Percentiles rank a stretch among this genome's conserved stretches.
Evolutionary conservation across 2,888 invertebrate genomes (phyloP).

Genomic region (Cyaniris semiargus): DNA sequence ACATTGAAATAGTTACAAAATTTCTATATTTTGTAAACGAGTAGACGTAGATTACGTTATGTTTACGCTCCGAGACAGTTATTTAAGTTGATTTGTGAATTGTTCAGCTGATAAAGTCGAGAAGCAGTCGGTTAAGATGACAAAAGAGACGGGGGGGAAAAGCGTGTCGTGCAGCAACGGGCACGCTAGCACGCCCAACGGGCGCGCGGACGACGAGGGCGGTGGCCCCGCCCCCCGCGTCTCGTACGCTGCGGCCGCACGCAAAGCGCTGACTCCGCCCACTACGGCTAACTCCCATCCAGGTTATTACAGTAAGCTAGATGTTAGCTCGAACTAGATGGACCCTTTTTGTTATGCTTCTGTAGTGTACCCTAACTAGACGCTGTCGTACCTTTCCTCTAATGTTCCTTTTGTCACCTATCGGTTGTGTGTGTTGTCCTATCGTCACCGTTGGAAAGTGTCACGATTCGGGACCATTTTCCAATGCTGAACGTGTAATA

Average conservation of each 20-base stretch:
- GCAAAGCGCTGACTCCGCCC: constrained; percentile 67
- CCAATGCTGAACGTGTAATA: neutral
- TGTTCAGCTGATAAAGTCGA: constrained; percentile 68
- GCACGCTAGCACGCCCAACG: constrained; percentile 68
- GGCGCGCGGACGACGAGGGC: constrained; percentile 71
- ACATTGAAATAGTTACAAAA: neutral
- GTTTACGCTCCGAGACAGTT: neutral
- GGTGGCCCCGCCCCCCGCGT: constrained; percentile 63
- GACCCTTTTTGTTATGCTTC: constrained; percentile 19
- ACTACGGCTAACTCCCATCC: constrained; percentile 48
- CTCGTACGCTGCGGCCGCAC: constrained; percentile 72
- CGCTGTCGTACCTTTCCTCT: constrained; percentile 11
- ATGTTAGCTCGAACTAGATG: constrained; percentile 25
- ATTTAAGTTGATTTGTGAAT: constrained; percentile 41
- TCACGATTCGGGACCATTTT: neutral
- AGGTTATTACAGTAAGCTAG: constrained; percentile 50
- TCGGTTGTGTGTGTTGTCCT: constrained; percentile 14
- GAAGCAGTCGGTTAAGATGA: constrained; percentile 66
- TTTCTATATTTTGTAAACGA: neutral
- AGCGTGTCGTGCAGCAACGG: constrained; percentile 66
- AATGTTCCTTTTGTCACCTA: constrained; percentile 13
- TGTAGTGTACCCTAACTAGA: constrained; percentile 26
- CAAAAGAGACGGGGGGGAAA: constrained; percentile 62
- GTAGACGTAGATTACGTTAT: neutral
- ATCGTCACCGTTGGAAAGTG: neutral